Conservation (phyloP, 2,888 invertebrate genomes). For the Stegana nigrithorax region DNA sequence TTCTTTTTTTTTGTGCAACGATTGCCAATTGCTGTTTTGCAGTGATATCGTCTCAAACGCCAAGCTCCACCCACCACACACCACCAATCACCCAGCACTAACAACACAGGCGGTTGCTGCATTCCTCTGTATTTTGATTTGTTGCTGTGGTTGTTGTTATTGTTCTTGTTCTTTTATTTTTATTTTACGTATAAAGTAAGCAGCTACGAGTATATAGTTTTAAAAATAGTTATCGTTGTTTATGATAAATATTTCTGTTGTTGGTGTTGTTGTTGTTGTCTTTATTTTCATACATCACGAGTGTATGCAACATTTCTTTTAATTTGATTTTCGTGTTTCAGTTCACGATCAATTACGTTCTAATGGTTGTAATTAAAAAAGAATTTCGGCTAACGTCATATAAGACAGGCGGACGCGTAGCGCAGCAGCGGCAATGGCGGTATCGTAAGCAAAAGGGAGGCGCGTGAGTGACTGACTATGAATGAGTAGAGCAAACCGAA, state of each 20-base stretch:
- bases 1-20: too few species aligned
- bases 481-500: too few species aligned
- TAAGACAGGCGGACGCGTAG: not conserved
- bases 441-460: not conserved
- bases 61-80: too few species aligned
- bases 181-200: too few species aligned
- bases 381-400: not conserved
- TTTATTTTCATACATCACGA: not conserved
- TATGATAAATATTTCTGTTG: not conserved
- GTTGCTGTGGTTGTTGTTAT: too few species aligned
- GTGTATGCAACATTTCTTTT: conserved; percentile 31
- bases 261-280: not conserved
- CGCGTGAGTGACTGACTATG: not conserved
- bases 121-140: too few species aligned
- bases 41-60: too few species aligned
- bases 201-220: not conserved
- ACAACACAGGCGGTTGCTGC: too few species aligned
- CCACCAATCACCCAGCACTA: too few species aligned
- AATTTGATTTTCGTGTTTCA: conserved; percentile 54
- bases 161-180: too few species aligned
- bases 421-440: not conserved
- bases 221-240: not conserved
- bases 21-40: too few species aligned
- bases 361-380: conserved; percentile 55
- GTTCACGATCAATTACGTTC: conserved; percentile 54